phyloP scores from a whole-genome alignment of 2,888 invertebrate species.

The Melikaiella ostensackeni region DNA sequence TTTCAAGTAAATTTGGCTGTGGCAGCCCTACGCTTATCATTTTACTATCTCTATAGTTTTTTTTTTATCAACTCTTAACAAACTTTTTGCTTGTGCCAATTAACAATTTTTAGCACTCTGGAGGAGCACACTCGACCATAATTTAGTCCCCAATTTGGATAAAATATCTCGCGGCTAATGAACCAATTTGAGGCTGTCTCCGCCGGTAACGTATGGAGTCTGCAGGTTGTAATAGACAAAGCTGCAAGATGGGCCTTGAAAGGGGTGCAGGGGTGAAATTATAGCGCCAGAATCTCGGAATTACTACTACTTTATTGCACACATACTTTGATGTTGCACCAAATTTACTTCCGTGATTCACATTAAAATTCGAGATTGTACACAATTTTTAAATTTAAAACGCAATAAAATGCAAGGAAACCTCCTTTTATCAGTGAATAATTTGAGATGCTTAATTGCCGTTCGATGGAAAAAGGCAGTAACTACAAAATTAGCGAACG shows the following conservation, averaged over 20 bases:
- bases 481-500: too few species aligned
- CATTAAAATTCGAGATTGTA: neutral
- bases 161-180: slow-evolving; percentile 76
- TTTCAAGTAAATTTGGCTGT: too few species aligned
- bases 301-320: slow-evolving; percentile 42
- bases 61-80: neutral
- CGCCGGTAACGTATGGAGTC: slow-evolving; percentile 72
- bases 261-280: slow-evolving; percentile 58
- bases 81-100: slow-evolving; percentile 59
- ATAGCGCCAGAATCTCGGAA: slow-evolving; percentile 46
- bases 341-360: neutral
- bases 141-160: slow-evolving; percentile 76
- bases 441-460: too few species aligned
- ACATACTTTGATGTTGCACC: slow-evolving; percentile 9
- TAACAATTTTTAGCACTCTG: slow-evolving; percentile 66
- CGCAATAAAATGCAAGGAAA: too few species aligned
- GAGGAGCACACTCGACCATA: slow-evolving; percentile 57
- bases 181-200: slow-evolving; percentile 77
- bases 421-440: too few species aligned
- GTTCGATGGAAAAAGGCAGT: too few species aligned
- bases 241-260: slow-evolving; percentile 49
- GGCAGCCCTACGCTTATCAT: neutral
- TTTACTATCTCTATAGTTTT: neutral
- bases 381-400: neutral
- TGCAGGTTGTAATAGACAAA: slow-evolving; percentile 67